Base-by-base conservation (phyloP, 2,888 invertebrate species). In the Eupithecia subumbrata region DNA sequence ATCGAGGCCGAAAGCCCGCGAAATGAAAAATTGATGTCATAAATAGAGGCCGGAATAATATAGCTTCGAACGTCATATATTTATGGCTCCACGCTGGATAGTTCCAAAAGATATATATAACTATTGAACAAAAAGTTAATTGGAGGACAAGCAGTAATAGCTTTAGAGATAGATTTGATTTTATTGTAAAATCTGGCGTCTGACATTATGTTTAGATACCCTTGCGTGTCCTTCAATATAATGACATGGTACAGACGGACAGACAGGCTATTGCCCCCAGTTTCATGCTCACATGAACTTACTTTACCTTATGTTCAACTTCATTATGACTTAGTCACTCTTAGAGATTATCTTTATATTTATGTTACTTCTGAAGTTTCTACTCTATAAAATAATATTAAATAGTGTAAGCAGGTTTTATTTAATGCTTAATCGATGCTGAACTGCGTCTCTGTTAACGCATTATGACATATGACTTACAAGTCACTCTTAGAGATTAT, bases 141-240 rank as follows among this genome's bases (percentile, higher is more conserved):
- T 64, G 64, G 18, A 64, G 34, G 7, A 34, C 64, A 18, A 64
- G 34, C 74, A 63, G 66, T 70, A n/a, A 52, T 9, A 40, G 69
- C 40, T 52, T 63, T 60, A 68, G 63, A 73, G 64, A 73, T 14
- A 73, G 64, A 73, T 14, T 56, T 69, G 64, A 56, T 64, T 76
- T 43, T 56, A 48, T 37, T 52, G 43, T 66, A 72, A 73, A 71
- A 63, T 71, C 69, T 76, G 18, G 74, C 72, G 73, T 73, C 66
- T 73, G 72, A 43, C 70, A 75, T 75, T 72, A 11, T 72, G 25
- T 67, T 76, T 70, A 74, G 66, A 74, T 72, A 72, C n/a, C 40
- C 18, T 71, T 68, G 64, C 73, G 34, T 76, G 81, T 78, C 81
- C 80, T 80, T 81, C 78, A 78, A 72, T 60, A n/a, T n/a, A 72